Conservation (phyloP, 2,797 vertebrate genomes). For the Malurus leucopterus region DNA sequence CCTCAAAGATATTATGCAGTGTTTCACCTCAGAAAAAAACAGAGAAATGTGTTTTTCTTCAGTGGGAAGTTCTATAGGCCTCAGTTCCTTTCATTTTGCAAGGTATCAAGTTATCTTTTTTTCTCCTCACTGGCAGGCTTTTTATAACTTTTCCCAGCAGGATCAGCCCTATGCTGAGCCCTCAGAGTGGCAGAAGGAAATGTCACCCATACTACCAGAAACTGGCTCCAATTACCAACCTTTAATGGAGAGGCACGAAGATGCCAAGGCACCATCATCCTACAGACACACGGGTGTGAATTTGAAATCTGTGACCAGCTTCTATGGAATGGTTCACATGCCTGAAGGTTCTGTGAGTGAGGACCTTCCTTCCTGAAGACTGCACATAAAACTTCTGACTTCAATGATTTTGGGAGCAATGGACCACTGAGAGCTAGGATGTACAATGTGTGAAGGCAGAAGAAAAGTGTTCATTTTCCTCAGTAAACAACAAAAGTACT, state of each 20-base stretch:
- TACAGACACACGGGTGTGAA: background rate
- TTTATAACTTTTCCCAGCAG: background rate
- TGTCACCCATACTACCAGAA: background rate
- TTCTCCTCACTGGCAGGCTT: background rate
- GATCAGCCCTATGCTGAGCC: background rate
- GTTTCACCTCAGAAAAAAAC: background rate
- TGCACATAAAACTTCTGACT: background rate
- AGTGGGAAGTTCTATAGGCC: accelerated
- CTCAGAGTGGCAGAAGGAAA: background rate
- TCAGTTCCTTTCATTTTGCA: background rate
- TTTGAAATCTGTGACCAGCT: background rate
- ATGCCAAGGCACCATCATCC: background rate
- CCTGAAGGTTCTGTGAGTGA: background rate
- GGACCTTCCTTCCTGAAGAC: background rate
- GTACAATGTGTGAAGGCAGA: background rate
- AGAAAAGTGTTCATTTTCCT: background rate
- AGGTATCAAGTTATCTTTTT: background rate
- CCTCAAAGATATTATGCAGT: background rate
- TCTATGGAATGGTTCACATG: background rate
- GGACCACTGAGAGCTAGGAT: accelerated
- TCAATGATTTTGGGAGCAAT: background rate
- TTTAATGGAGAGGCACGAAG: background rate
- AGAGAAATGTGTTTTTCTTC: background rate
- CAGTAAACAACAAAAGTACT: background rate
- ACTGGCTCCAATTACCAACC: background rate